Base-by-base conservation (phyloP, 2,888 invertebrate genomes). In the Pyrocoelia pectoralis region DNA sequence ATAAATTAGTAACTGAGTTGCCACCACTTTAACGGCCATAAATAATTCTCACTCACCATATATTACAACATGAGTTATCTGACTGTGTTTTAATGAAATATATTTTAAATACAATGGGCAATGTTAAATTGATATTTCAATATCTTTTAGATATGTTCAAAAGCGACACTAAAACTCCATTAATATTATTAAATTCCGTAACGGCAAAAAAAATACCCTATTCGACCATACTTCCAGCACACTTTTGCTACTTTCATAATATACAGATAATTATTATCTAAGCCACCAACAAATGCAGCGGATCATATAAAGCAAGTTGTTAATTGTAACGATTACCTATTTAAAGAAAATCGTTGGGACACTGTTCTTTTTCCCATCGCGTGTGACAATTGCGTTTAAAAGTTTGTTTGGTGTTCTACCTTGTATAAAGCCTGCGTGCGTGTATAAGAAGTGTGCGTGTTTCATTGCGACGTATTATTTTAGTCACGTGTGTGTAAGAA, bases 1-100 rank as follows among this genome's bases (percentile, higher is more conserved):
- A 74, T 77, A 77, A 78, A 78, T 77, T 77, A 75, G 73, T 71
- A 70, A 73, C 70, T 68, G 73, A 72, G 72, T 70, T 74, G 75
- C 70, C 73, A 73, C 75, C 75, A 75, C 73, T 76, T 74, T 71
- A 73, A 70, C 66, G 67, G 66, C 70, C 67, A 70, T 77, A 77
- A 77, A 77, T 76, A 72, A 74, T 73, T 70, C 70, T 61, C 66
- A 48, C 64, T 61, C 65, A 68, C 72, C 66, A 72, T 73, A 71
- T 68, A 70, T 73, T 75, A 73, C 56, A 56, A 53, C 54, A 65
- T 65, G 65, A 65, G 57, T 61, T 65, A 65, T 61, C 59, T 61
- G 46, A 46, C 51, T 61, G 33, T 33, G 43, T 56, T 64, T 60
- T 58, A 28, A 33, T 46, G 49, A 63, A 52, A 56, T 59, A 59